Conservation (phyloP, 2,888 invertebrate species). For the Allophyes oxyacanthae region DNA sequence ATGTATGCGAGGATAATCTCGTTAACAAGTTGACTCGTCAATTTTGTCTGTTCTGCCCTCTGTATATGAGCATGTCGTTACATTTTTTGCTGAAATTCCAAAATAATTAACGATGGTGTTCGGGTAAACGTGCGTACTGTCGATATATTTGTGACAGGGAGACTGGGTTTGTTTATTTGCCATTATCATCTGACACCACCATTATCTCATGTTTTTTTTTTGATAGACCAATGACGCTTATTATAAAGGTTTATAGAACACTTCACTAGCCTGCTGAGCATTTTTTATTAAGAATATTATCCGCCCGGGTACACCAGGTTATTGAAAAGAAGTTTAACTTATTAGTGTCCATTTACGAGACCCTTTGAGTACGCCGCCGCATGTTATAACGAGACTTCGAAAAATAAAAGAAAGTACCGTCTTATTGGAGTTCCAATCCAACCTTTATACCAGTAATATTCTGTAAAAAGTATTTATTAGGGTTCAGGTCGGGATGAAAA, state of each 20-base stretch:
- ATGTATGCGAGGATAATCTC: slow-evolving; percentile 57
- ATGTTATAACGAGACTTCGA: background rate
- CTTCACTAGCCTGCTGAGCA: too few relatives aligned
- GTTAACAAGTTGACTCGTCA: slow-evolving; percentile 60
- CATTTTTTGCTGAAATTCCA: slow-evolving; percentile 43
- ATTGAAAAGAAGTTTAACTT: slow-evolving; percentile 12
- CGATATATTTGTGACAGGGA: slow-evolving; percentile 28
- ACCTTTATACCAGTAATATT: slow-evolving; percentile 31
- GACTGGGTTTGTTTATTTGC: slow-evolving; percentile 20
- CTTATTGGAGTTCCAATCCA: slow-evolving; percentile 6
- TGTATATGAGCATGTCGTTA: slow-evolving; percentile 35
- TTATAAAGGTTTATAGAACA: too few relatives aligned
- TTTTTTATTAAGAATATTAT: slow-evolving; percentile 4
- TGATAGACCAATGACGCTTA: too few relatives aligned
- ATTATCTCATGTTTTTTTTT: background rate
- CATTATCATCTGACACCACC: background rate
- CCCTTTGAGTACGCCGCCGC: slow-evolving; percentile 7
- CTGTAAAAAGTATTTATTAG: slow-evolving; percentile 33
- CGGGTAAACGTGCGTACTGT: slow-evolving; percentile 19
- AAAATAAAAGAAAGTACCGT: slow-evolving; percentile 2
- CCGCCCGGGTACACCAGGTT: background rate
- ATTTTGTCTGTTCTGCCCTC: slow-evolving; percentile 27
- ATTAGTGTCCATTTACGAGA: slow-evolving; percentile 27
- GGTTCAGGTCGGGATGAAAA: slow-evolving; percentile 53
- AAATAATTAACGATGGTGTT: slow-evolving; percentile 48